phyloP scores from a whole-genome alignment of 2,797 vertebrate genomes.

The Notoglanidium macrostoma region DNA sequence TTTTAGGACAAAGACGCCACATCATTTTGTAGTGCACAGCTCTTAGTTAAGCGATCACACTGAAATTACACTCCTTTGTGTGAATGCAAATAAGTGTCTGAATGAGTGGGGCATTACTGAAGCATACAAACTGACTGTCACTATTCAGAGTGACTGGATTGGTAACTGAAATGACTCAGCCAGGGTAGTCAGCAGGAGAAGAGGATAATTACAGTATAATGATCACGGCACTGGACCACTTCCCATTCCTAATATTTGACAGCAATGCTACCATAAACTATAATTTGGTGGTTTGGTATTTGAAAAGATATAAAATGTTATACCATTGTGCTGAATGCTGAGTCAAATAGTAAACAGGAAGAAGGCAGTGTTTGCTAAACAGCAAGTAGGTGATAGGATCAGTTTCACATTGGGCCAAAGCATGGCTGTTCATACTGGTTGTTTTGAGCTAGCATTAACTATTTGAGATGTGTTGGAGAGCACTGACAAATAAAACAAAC shows the following conservation, averaged over 20 bases:
- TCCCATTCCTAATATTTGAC: slow-evolving; percentile 6
- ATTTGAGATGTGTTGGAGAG: neutral
- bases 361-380: neutral
- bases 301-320: neutral
- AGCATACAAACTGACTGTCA: neutral
- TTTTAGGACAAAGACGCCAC: slow-evolving; percentile 9
- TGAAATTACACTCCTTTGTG: slow-evolving; percentile 42
- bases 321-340: neutral
- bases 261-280: neutral
- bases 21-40: slow-evolving; percentile 1
- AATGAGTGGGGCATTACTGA: neutral
- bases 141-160: neutral
- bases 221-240: neutral
- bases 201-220: slow-evolving; percentile 1
- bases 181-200: neutral
- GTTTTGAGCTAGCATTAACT: neutral
- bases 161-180: slow-evolving; percentile 1
- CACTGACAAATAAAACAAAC: neutral
- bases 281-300: slow-evolving; percentile 4
- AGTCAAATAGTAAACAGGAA: neutral
- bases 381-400: neutral
- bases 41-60: slow-evolving; percentile 33
- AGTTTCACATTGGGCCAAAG: neutral
- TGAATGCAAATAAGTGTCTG: slow-evolving; percentile 26
- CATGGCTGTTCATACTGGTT: neutral